These are phyloP conservation scores for Luehdorfia chinensis DNA, from an alignment of 1,140 invertebrate species.

Conservation along the genomic window DNA sequence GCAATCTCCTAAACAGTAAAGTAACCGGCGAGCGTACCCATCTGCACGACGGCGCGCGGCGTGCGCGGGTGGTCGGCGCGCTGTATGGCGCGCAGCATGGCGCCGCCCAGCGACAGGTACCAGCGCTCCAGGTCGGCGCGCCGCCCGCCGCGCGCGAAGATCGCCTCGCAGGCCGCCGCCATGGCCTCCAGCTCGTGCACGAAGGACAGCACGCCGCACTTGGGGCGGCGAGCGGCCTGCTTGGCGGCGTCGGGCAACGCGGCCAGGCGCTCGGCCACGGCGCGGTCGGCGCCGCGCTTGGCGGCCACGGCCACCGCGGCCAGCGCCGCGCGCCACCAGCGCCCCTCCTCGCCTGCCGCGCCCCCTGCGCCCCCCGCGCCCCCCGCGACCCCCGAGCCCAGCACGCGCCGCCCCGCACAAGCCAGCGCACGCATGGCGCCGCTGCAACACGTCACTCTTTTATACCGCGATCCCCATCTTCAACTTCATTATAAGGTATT, in stretches of 20 bases:
- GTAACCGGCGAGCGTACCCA: constrained; percentile 73
- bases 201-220: constrained; percentile 95
- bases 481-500: no score
- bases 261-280: constrained; percentile 92
- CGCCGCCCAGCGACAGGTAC: constrained; percentile 89
- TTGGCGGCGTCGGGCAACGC: constrained; percentile 89
- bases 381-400: constrained; percentile 72
- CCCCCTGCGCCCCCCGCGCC: constrained; percentile 16
- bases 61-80: constrained; percentile 94
- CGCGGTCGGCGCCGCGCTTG: constrained; percentile 96
- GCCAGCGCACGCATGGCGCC: constrained; percentile 92
- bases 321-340: constrained; percentile 80
- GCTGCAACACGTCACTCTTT: constrained; percentile 68
- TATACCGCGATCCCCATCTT: no score
- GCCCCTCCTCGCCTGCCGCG: constrained; percentile 79
- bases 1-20: no score
- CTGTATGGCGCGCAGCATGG: constrained; percentile 91
- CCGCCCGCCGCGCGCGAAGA: constrained; percentile 92
- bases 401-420: constrained; percentile 77
- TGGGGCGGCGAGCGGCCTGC: constrained; percentile 80
- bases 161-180: constrained; percentile 89
- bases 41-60: constrained; percentile 95
- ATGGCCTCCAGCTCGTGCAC: constrained; percentile 95
- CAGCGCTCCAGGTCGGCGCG: constrained; percentile 98
- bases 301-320: constrained; percentile 81